phyloP scores from a whole-genome alignment of 37 sponge, comb jelly and placozoan genomes.

The Amphimedon queenslandica region DNA sequence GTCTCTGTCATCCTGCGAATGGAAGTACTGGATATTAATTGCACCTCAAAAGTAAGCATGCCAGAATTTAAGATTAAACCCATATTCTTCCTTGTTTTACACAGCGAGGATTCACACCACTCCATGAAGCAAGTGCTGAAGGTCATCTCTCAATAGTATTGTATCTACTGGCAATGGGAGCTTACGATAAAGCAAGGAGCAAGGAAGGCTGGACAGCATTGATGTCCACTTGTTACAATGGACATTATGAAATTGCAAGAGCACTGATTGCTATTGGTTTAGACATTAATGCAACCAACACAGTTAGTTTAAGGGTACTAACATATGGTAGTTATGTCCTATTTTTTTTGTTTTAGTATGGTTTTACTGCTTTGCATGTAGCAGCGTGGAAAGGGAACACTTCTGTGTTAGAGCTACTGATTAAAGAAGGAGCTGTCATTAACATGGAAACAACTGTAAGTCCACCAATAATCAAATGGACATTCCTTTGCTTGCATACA shows the following conservation, averaged over 20 bases:
- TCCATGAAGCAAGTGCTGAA: constrained; percentile 64
- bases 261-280: constrained; percentile 47
- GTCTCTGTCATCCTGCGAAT: constrained; percentile 36
- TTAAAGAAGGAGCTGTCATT: constrained; percentile 25
- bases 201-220: constrained; percentile 68
- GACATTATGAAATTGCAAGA: constrained; percentile 38
- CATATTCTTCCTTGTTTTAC: not conserved
- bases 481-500: not conserved
- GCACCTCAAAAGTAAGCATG: constrained; percentile 27
- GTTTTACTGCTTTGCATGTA: constrained; percentile 54
- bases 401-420: constrained; percentile 35
- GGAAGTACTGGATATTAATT: constrained; percentile 22
- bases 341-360: constrained; percentile 22
- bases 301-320: not conserved
- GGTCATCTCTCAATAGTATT: constrained; percentile 36
- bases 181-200: constrained; percentile 19
- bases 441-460: not conserved
- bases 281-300: constrained; percentile 40
- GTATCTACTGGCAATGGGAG: constrained; percentile 53
- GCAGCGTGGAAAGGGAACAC: constrained; percentile 62
- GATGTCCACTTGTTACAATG: constrained; percentile 59
- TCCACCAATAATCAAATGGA: not conserved
- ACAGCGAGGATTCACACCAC: constrained; percentile 62
- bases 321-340: not conserved
- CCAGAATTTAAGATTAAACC: too few species aligned